Conservation (phyloP, 2,113 vertebrate species). For the Thamnophis sirtalis region DNA sequence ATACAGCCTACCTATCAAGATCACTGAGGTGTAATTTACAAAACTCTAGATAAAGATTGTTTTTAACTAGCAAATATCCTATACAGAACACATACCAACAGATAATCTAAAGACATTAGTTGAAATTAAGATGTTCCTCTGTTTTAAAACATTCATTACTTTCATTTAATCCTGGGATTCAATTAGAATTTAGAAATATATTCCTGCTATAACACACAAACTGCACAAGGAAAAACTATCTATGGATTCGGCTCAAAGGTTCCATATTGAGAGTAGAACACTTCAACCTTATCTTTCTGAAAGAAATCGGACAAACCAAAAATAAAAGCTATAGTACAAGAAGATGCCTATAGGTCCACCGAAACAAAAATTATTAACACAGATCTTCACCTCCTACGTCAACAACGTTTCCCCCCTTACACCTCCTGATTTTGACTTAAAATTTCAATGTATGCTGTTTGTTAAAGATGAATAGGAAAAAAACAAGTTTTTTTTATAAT, state of each 20-base stretch:
- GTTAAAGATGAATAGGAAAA: constrained; percentile 15
- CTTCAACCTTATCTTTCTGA: constrained; percentile 28
- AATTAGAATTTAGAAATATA: constrained; percentile 3
- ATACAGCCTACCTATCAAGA: constrained; percentile 46
- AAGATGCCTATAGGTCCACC: constrained; percentile 11
- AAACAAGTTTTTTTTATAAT: constrained; percentile 42
- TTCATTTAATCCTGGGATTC: constrained; percentile 12
- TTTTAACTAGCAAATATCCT: constrained; percentile 27
- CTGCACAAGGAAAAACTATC: constrained; percentile 23
- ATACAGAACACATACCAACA: constrained; percentile 4
- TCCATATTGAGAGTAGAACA: not conserved
- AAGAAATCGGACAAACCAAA: constrained; percentile 37
- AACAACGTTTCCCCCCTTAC: not conserved
- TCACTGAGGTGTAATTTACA: constrained; percentile 20
- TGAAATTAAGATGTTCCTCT: constrained; percentile 21
- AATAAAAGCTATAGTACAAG: constrained; percentile 16
- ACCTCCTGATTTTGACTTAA: not conserved
- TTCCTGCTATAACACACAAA: constrained; percentile 44
- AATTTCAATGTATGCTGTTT: constrained; percentile 19
- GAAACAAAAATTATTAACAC: not conserved
- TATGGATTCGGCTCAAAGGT: not conserved
- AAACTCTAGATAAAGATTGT: constrained; percentile 29
- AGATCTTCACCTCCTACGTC: constrained; percentile 24
- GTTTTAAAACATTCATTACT: not conserved
- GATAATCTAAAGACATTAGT: constrained; percentile 36